A percentile compares a stretch with the other conserved stretches of the same genome.
These are phyloP conservation scores for Equus quagga DNA, from an alignment of 2,113 vertebrate genomes.

Conservation along the genomic window DNA sequence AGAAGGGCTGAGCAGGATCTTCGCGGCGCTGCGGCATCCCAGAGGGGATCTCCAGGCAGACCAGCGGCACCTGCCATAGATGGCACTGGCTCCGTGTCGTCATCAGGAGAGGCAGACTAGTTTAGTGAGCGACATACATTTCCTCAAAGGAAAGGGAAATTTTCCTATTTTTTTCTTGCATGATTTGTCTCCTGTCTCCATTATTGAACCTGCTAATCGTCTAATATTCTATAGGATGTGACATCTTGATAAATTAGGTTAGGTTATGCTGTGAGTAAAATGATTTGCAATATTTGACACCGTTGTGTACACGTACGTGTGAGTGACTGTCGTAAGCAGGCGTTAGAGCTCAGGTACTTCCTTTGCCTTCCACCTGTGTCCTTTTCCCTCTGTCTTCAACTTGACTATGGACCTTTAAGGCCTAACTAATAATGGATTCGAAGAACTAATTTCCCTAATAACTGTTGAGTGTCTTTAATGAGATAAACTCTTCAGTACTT, in stretches of 20 bases:
- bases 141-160: constrained; percentile 2
- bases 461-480: neutral
- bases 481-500: neutral
- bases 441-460: neutral
- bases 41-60: neutral
- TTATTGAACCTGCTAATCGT: neutral
- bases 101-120: neutral
- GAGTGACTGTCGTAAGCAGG: neutral
- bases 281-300: neutral
- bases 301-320: neutral
- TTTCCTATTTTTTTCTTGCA: neutral
- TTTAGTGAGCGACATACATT: neutral
- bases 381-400: neutral
- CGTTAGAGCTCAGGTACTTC: neutral
- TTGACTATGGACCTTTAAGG: neutral
- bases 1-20: neutral
- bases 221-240: neutral
- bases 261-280: neutral
- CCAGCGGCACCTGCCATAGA: neutral
- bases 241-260: neutral
- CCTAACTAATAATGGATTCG: neutral
- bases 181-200: neutral
- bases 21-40: neutral
- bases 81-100: neutral
- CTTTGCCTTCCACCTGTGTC: neutral